phyloP scores from a whole-genome alignment of 2,888 invertebrate genomes.

The Drosophila helvetica region DNA sequence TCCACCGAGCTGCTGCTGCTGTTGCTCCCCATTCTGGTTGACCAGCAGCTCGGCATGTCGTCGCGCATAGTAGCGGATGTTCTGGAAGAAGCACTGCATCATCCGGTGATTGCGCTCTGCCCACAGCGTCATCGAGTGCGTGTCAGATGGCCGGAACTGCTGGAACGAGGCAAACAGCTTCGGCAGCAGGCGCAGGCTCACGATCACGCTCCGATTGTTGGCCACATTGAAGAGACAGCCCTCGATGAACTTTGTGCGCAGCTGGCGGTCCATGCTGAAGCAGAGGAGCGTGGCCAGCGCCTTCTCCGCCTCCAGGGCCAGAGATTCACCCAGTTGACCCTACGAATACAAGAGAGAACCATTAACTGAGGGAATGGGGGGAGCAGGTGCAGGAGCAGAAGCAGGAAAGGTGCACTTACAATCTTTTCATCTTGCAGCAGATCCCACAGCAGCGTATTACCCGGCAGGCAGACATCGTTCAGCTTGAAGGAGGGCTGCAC shows the following conservation, averaged over 20 bases:
- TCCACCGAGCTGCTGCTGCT: conserved; percentile 78
- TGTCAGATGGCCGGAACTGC: conserved; percentile 93
- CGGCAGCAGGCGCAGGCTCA: conserved; percentile 93
- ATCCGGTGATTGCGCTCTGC: conserved; percentile 96
- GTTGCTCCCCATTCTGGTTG: conserved; percentile 73
- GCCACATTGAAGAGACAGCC: conserved; percentile 96
- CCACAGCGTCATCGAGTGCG: conserved; percentile 95
- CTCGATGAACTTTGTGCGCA: conserved; percentile 97
- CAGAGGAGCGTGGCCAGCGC: conserved; percentile 94
- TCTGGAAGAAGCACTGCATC: conserved; percentile 96
- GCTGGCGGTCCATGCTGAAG: conserved; percentile 94
- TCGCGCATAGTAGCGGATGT: conserved; percentile 90
- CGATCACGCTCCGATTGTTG: conserved; percentile 94
- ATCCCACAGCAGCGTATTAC: conserved; percentile 97
- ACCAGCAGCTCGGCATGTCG: conserved; percentile 80
- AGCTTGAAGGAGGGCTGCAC: conserved; percentile 81
- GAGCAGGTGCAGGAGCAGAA: background rate
- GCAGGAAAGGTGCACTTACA: conserved; percentile 84
- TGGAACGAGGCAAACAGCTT: conserved; percentile 96
- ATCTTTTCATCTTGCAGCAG: conserved; percentile 95
- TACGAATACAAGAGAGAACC: conserved; percentile 79
- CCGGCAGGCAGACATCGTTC: conserved; percentile 92
- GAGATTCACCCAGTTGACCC: conserved; percentile 94
- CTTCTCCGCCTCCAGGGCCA: conserved; percentile 97
- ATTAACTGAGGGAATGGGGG: background rate